Percentiles rank a stretch among this genome's conserved stretches.
Conservation (phyloP, 2,797 vertebrate species). For the Sebastes diploproa region DNA sequence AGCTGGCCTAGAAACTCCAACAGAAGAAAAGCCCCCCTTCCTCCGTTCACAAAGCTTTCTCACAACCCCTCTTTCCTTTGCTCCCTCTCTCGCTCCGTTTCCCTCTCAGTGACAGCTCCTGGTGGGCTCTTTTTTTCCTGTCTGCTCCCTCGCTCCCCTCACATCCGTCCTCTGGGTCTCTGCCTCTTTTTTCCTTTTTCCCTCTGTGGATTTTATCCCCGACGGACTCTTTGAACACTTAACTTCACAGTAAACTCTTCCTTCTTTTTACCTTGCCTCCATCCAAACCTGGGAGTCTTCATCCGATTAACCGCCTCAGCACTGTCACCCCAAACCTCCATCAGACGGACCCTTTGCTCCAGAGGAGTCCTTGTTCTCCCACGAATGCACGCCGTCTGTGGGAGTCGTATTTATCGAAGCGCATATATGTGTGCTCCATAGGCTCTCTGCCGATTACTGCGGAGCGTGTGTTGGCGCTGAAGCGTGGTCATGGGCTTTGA, state of each 20-base stretch:
- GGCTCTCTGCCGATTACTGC: conserved; percentile 2
- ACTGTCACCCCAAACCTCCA: conserved; percentile 36
- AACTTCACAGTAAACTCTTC: conserved; percentile 61
- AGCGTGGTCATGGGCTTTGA: conserved; percentile 42
- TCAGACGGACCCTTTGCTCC: conserved; percentile 49
- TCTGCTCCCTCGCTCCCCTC: conserved; percentile 54
- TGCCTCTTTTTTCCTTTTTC: conserved; percentile 48
- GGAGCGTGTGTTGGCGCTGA: conserved; percentile 37
- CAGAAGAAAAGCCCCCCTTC: conserved; percentile 53
- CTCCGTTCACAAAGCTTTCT: conserved; percentile 55
- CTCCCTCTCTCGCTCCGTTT: conserved; percentile 60
- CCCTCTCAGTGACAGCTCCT: conserved; percentile 70
- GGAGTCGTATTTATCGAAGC: conserved; percentile 35
- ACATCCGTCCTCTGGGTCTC: conserved; percentile 63
- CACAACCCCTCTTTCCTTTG: conserved; percentile 63
- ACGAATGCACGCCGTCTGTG: conserved; percentile 13
- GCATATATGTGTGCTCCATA: conserved; percentile 11
- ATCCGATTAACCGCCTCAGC: conserved; percentile 51
- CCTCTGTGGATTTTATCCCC: conserved; percentile 59
- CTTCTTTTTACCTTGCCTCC: conserved; percentile 44
- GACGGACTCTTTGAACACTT: conserved; percentile 60
- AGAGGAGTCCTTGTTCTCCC: conserved; percentile 38
- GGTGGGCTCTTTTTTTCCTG: conserved; percentile 63
- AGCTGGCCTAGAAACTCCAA: conserved; percentile 67
- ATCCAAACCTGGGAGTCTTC: conserved; percentile 32